phyloP scores from a whole-genome alignment of 1,140 invertebrate species.

The Apocrypta bakeri region DNA sequence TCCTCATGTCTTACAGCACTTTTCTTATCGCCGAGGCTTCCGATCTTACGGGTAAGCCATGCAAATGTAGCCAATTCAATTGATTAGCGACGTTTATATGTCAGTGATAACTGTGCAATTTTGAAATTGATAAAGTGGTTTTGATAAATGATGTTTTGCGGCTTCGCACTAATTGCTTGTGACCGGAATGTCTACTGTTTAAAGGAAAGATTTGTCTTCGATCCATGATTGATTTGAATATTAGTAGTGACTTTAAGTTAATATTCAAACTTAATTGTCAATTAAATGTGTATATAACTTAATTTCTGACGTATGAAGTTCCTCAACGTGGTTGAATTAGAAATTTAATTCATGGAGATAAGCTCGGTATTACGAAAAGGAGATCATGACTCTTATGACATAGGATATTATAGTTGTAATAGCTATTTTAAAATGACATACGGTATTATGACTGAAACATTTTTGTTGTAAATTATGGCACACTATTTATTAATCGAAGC shows the following conservation, averaged over 20 bases:
- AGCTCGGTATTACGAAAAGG: not conserved
- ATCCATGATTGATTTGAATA: too few relatives aligned
- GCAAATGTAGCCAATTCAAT: not conserved
- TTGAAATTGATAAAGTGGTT: not conserved
- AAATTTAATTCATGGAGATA: not conserved
- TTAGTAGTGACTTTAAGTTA: too few relatives aligned
- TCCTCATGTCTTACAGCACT: slow-evolving; percentile 98
- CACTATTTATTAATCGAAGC: too few relatives aligned
- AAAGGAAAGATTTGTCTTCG: not conserved
- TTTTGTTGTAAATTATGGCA: too few relatives aligned
- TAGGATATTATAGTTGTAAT: too few relatives aligned
- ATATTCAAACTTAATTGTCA: too few relatives aligned
- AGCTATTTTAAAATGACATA: not conserved
- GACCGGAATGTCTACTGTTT: slow-evolving; percentile 14
- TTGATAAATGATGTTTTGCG: not conserved
- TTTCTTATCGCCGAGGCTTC: slow-evolving; percentile 97
- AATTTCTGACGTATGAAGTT: too few relatives aligned
- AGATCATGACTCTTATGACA: not conserved
- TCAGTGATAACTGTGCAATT: not conserved
- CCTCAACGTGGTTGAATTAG: not conserved
- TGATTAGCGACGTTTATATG: not conserved
- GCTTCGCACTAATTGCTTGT: not conserved
- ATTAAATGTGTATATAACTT: too few relatives aligned
- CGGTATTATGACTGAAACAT: too few relatives aligned
- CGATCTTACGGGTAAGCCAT: slow-evolving; percentile 89